Evolutionary conservation across 1,140 invertebrate genomes (phyloP).

Genomic region (Psix sp.): DNA sequence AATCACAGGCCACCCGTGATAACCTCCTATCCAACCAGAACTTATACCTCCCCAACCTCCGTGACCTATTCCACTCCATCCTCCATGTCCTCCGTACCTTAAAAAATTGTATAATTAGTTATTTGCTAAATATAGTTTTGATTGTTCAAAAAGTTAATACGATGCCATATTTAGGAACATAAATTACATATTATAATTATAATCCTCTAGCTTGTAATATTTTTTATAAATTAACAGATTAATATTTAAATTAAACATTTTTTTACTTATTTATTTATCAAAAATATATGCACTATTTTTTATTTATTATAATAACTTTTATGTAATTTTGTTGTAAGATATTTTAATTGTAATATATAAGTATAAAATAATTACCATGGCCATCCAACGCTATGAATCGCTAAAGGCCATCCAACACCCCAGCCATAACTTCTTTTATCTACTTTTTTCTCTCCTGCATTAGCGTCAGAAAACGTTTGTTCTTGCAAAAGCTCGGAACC

Average conservation of each 20-base stretch:
- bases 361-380: conserved; percentile 21
- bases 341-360: not conserved
- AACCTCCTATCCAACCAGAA: conserved; percentile 13
- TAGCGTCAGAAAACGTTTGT: conserved; percentile 2
- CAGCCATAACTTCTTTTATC: conserved; percentile 34
- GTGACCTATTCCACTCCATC: not conserved
- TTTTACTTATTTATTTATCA: no score
- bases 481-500: conserved; percentile 14
- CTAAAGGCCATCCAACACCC: conserved; percentile 11
- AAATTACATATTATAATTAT: no score
- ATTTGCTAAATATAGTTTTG: no score
- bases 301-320: conserved; percentile 1
- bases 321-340: not conserved
- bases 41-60: conserved; percentile 22
- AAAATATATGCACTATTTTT: not conserved
- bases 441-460: conserved; percentile 17
- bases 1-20: conserved; percentile 23
- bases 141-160: no score
- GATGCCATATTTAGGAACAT: no score
- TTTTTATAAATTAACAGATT: no score
- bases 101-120: not conserved
- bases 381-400: conserved; percentile 28
- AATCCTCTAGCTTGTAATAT: no score
- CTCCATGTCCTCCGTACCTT: conserved; percentile 34
- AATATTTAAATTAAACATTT: no score